Percentiles rank a stretch among this genome's conserved stretches.
phyloP scores from a whole-genome alignment of 2,797 vertebrate species.

The Syngnathus acus region DNA sequence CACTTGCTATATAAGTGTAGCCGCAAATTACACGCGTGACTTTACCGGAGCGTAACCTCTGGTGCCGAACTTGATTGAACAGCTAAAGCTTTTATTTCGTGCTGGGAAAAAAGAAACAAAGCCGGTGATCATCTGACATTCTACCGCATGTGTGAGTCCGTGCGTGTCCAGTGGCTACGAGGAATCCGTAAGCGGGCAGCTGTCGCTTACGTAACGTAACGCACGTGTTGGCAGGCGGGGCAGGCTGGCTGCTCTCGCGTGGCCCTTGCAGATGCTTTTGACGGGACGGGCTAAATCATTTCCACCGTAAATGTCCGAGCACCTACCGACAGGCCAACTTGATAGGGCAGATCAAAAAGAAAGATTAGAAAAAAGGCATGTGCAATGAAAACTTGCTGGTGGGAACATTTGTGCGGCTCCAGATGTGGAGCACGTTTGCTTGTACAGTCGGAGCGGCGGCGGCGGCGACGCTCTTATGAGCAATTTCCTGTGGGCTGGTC shows the following conservation, averaged over 20 bases:
- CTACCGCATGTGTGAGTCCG: background rate
- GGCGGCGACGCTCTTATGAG: constrained; percentile 34
- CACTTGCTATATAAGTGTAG: no score
- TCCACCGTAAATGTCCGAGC: no score
- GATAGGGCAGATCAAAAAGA: no score
- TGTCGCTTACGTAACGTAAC: no score
- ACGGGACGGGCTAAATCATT: no score
- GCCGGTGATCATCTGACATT: background rate
- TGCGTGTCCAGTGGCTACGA: no score
- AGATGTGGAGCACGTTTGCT: constrained; percentile 28
- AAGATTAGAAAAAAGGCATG: no score
- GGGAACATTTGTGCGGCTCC: background rate
- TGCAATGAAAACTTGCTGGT: background rate
- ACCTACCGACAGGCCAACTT: no score
- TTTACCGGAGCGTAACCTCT: background rate
- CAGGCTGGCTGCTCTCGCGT: no score
- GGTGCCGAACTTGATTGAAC: background rate
- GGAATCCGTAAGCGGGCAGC: no score
- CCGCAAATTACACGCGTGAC: background rate
- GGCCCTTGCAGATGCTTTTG: no score
- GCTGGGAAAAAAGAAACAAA: background rate
- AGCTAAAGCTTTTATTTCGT: background rate
- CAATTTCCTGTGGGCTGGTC: constrained; percentile 49
- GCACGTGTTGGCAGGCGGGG: no score
- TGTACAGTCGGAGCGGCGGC: constrained; percentile 29